Base-by-base conservation (phyloP, 2,888 invertebrate species). In the Parasteatoda lunata region DNA sequence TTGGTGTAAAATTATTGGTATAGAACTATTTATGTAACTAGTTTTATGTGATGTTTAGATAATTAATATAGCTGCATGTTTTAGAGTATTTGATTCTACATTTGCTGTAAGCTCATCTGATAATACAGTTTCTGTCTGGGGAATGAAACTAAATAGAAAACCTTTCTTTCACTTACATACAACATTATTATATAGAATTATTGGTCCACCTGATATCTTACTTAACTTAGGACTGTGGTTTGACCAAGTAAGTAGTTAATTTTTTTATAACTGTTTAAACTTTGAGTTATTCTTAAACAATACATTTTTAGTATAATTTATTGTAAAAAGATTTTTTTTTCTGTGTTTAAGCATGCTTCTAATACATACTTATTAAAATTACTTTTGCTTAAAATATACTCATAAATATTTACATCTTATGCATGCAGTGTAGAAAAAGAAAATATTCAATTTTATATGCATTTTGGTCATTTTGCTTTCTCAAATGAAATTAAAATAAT, bases 61-160 rank as follows among this genome's bases (percentile, higher is more conserved):
- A 59, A 68, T 64, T 13, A n/a, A n/a, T 72, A 45, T 8, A 72
- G 5, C 7, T 71, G 66, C 4, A 66, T 76, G 15, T 77, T 72
- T 9, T 30, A 85, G 85, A 70, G 54, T 85, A 49, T 85, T 77
- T 80, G 77, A 66, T 52, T 64, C 76, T 59, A 5, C 30, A 3
- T 80, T 85, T 77, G 70, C 66, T 66, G 80, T 68, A 5, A 47
- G 71, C 15, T 65, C 65, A 45, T 11, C 69, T n/a, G 85, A 85
- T 66, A 85, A 85, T 48, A 80, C 85, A 11, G 15, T 85, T 5
- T 65, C 71, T 45, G 45, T 77, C 4, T 80, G 80, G 76, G 54
- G 70, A n/a, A 76, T 85, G 69, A 51, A 85, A 15, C 9, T 77
- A 11, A 9, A 51, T 6, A 73, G 30, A n/a, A 64, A 76, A 11